phyloP scores from a whole-genome alignment of 2,888 invertebrate genomes.

The Lasioglossum oenotherae region DNA sequence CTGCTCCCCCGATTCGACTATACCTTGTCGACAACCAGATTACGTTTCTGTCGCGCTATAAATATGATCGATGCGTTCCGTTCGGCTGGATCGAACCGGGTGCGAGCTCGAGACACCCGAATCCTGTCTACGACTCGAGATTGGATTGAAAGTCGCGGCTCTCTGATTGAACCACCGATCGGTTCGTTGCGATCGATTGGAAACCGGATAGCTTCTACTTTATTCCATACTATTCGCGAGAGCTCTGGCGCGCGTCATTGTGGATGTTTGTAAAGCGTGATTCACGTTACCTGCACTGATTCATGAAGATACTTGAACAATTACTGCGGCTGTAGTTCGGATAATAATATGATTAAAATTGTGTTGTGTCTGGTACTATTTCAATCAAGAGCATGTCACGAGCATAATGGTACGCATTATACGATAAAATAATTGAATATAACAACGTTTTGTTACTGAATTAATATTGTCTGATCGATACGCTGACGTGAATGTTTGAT shows the following conservation, averaged over 20 bases:
- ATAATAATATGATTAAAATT: not conserved
- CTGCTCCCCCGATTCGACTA: constrained; percentile 31
- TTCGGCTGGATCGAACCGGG: constrained; percentile 19
- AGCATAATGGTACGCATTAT: no score
- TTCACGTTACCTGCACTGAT: not conserved
- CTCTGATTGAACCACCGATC: constrained; percentile 12
- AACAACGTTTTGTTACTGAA: no score
- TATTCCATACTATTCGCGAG: not conserved
- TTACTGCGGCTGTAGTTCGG: not conserved
- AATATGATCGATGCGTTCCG: constrained; percentile 72
- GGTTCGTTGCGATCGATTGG: not conserved
- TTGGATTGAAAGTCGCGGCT: constrained; percentile 39
- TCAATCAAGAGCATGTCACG: no score
- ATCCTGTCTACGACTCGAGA: constrained; percentile 25
- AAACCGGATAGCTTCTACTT: constrained; percentile 3
- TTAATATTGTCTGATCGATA: not conserved
- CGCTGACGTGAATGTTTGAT: not conserved
- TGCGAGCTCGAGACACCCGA: constrained; percentile 31
- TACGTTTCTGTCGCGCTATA: constrained; percentile 66
- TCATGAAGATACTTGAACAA: not conserved
- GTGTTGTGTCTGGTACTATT: no score
- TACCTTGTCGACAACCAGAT: constrained; percentile 68
- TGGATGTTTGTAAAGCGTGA: not conserved
- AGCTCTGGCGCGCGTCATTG: not conserved
- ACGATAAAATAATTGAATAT: no score